Conservation (phyloP, 2,113 vertebrate genomes). For the Eclectus roratus region DNA sequence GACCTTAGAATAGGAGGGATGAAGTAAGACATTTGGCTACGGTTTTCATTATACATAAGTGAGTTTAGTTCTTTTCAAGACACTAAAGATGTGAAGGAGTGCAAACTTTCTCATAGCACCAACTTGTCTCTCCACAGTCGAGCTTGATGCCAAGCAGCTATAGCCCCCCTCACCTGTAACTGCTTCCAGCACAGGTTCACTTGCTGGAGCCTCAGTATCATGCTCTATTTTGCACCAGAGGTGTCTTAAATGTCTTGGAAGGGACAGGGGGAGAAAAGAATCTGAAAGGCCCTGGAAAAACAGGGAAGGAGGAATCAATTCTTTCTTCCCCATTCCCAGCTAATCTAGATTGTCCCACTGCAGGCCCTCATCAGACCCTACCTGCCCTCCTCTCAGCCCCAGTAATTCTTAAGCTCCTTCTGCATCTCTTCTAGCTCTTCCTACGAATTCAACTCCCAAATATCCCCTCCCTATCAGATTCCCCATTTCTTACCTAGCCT, state of each 20-base stretch:
- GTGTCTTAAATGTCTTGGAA: background rate
- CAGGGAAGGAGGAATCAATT: background rate
- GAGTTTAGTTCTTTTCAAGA: background rate
- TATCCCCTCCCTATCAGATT: background rate
- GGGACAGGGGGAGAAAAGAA: fast-evolving
- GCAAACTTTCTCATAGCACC: background rate
- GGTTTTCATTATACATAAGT: background rate
- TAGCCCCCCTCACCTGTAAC: background rate
- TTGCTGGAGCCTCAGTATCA: background rate
- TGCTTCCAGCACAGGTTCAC: background rate
- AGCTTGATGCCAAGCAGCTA: background rate
- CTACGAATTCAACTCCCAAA: background rate
- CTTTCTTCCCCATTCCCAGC: background rate
- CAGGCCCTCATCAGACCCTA: background rate
- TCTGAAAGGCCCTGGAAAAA: background rate
- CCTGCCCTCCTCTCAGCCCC: background rate
- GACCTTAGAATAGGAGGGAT: background rate
- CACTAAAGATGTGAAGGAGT: background rate
- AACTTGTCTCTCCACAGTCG: background rate
- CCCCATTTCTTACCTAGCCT: background rate
- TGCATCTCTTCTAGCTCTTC: background rate
- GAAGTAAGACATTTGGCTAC: background rate
- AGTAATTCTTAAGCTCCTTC: background rate
- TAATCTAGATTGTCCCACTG: background rate
- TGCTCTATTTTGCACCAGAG: background rate